phyloP scores from a whole-genome alignment of 2,113 vertebrate genomes.

The Hyla sarda region DNA sequence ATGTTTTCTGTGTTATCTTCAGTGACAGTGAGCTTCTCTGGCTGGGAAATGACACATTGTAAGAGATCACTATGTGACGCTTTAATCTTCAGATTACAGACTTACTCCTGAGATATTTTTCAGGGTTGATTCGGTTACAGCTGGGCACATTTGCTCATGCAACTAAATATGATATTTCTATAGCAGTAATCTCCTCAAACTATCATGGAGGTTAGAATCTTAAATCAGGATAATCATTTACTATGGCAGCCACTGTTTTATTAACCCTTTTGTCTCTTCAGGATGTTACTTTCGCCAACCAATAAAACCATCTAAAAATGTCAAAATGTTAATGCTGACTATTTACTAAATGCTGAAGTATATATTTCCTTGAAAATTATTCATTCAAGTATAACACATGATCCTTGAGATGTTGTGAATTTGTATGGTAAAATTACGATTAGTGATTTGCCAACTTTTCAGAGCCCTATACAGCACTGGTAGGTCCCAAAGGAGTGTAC shows the following conservation, averaged over 20 bases:
- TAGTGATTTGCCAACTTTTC: too few relatives aligned
- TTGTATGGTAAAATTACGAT: too few relatives aligned
- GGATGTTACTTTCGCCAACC: not conserved
- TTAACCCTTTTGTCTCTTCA: not conserved
- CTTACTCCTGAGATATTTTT: constrained; percentile 47
- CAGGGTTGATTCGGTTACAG: constrained; percentile 50
- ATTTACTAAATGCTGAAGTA: too few relatives aligned
- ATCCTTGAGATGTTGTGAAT: too few relatives aligned
- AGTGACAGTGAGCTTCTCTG: constrained; percentile 55
- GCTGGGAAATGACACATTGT: constrained; percentile 59
- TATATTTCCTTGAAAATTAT: too few relatives aligned
- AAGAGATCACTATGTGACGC: constrained; percentile 39
- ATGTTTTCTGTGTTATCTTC: constrained; percentile 58
- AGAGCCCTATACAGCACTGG: too few relatives aligned
- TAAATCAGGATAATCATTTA: constrained; percentile 19
- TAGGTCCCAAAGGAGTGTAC: too few relatives aligned
- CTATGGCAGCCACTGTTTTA: not conserved
- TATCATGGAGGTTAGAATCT: not conserved
- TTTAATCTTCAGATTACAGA: constrained; percentile 61
- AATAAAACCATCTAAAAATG: too few relatives aligned
- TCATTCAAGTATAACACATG: too few relatives aligned
- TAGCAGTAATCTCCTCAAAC: constrained; percentile 18
- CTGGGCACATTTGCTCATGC: constrained; percentile 47
- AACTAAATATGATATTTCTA: constrained; percentile 54
- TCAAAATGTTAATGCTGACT: too few relatives aligned